phyloP scores from a whole-genome alignment of 1,140 invertebrate species.

The Portunus trituberculatus region DNA sequence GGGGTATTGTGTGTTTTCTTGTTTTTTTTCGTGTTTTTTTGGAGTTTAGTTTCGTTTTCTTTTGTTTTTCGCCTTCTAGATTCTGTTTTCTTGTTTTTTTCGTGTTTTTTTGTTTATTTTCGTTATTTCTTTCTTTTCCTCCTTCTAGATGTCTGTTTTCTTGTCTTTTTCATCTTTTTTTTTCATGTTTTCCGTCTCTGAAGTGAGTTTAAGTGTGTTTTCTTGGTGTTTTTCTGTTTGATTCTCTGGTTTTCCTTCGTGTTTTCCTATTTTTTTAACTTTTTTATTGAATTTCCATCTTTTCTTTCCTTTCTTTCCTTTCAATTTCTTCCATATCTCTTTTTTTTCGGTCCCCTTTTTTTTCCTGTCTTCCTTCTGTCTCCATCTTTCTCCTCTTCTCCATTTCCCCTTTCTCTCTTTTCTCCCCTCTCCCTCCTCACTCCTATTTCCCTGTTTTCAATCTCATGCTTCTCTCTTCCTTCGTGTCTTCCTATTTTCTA shows the following conservation, averaged over 20 bases:
- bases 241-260: too few relatives aligned
- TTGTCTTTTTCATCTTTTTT: not conserved
- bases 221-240: too few relatives aligned
- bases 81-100: too few relatives aligned
- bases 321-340: not conserved
- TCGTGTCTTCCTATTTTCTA: not conserved
- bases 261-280: not conserved
- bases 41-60: too few relatives aligned
- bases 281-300: not conserved
- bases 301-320: not conserved
- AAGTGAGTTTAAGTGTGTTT: too few relatives aligned
- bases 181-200: not conserved
- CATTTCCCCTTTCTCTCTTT: too few relatives aligned
- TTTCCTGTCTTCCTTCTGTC: not conserved
- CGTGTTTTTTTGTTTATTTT: too few relatives aligned
- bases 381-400: not conserved
- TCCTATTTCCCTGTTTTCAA: not conserved
- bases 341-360: not conserved
- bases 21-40: too few relatives aligned
- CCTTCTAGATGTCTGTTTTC: not conserved
- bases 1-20: too few relatives aligned
- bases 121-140: not conserved
- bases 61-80: too few relatives aligned
- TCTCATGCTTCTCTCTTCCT: not conserved
- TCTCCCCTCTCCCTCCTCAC: not conserved